Evolutionary conservation across 2,797 vertebrate genomes (phyloP).

Genomic region (Coluber constrictor): DNA sequence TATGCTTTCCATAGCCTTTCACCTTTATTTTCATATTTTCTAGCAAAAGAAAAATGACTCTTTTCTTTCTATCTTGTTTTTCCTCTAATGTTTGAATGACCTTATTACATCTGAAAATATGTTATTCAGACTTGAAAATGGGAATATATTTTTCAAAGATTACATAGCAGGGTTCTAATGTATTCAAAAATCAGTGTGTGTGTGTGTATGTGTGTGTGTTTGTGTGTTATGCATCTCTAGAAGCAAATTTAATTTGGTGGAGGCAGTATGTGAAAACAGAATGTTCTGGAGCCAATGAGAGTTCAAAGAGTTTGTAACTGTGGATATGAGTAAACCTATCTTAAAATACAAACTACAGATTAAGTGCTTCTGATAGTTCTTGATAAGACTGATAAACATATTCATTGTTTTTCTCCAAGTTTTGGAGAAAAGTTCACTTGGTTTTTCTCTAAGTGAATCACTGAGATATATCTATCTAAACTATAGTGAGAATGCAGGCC

Average conservation of each 20-base stretch:
- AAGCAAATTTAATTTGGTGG: background rate
- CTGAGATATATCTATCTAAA: background rate
- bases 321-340: too few species aligned
- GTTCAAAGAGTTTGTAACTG: too few species aligned
- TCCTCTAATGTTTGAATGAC: background rate
- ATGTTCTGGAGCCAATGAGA: background rate
- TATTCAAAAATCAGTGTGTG: background rate
- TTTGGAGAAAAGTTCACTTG: too few species aligned
- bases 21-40: background rate
- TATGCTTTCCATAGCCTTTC: background rate
- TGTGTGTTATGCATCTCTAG: background rate
- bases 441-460: too few species aligned
- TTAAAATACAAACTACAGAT: background rate
- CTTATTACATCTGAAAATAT: background rate
- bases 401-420: background rate
- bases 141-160: background rate
- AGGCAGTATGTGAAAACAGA: background rate
- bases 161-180: background rate
- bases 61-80: background rate
- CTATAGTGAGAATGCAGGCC: background rate
- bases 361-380: background rate
- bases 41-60: background rate
- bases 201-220: too few species aligned
- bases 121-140: background rate
- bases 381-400: background rate